Evolutionary conservation across 2,797 vertebrate genomes (phyloP), one percentile per base, ranked within the genome.

Genomic region (Diplodus sargus): DNA sequence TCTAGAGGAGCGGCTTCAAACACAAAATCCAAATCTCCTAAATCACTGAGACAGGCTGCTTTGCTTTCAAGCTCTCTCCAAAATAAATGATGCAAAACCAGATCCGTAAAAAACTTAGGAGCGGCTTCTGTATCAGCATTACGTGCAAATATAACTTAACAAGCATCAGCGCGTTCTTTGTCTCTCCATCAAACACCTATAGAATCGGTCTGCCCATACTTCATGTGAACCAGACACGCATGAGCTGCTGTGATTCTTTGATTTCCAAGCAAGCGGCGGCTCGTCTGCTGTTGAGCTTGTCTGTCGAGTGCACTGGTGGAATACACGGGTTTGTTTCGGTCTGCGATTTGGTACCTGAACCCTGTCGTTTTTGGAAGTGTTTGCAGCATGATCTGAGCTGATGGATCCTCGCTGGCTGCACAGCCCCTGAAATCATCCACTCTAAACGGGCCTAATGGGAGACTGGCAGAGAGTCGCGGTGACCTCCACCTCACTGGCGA

Each of bases 1-100:
- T 83, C 78, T 52, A 1, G 70, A 75, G 66, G 62, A 85, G 80
- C 73, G 74, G 81, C 86, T 91, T 93, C 92, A 94, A 92, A 94
- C 84, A 87, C 80, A 84, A 88, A 88, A 89, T 76, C 65, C 64
- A 87, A 88, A 90, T 88, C 87, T 86, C 71, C 76, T 83, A 79
- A 88, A 88, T 90, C 78, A 81, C 85, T 47, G 51, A 79, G 86
- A 88, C 84, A 74, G 77, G 71, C 78, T 43, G 51, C 74, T 78
- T 78, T 17, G 64, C 82, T 90, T 88, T 93, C 83, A 89, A 88
- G 48, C 58, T 80, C 74, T 73, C 43, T 49, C 56, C 67, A 66
- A 52, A 72, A 85, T 28, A 77, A 71, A 39, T 57, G 52, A 39
- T 65, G 59, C 80, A 79, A 61, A 82, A 60, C 14, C 14, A 48